A percentile compares a stretch with the other conserved stretches of the same genome.
Conservation (phyloP, 1,140 invertebrate species). For the Mycetomoellerius zeteki region DNA sequence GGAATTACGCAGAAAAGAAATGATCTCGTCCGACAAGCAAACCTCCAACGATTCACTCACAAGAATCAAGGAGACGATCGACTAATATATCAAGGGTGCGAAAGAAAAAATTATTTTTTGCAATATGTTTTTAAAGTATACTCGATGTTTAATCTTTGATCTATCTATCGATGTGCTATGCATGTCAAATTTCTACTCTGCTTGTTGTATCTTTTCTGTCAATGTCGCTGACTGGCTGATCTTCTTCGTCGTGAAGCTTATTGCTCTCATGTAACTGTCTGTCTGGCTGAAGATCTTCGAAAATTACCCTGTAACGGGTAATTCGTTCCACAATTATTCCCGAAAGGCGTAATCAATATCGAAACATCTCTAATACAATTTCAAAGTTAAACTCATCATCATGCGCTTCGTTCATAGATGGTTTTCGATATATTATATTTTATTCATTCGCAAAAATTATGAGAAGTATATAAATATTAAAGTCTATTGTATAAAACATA, state of each 20-base stretch:
- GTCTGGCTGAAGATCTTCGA: slow-evolving; percentile 60
- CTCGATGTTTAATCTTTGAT: slow-evolving; percentile 46
- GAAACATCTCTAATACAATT: neutral
- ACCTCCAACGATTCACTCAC: slow-evolving; percentile 31
- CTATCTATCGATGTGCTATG: slow-evolving; percentile 55
- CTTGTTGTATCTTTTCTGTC: slow-evolving; percentile 50
- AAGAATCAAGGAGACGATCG: slow-evolving; percentile 50
- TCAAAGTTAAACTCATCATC: slow-evolving; percentile 8
- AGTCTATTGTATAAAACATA: slow-evolving; percentile 35
- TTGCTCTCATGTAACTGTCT: slow-evolving; percentile 45
- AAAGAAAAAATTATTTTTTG: slow-evolving; percentile 15
- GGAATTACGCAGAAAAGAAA: slow-evolving; percentile 17
- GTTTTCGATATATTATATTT: slow-evolving; percentile 17
- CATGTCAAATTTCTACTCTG: slow-evolving; percentile 41
- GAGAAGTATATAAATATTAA: slow-evolving; percentile 21
- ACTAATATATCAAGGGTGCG: slow-evolving; percentile 17
- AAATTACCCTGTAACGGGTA: slow-evolving; percentile 59
- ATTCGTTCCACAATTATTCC: slow-evolving; percentile 36
- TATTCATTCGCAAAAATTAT: slow-evolving; percentile 5
- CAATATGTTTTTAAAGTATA: slow-evolving; percentile 15
- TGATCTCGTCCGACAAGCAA: slow-evolving; percentile 26
- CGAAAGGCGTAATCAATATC: slow-evolving; percentile 4
- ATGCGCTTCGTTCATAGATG: neutral
- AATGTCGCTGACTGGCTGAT: slow-evolving; percentile 66
- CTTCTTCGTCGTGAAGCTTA: slow-evolving; percentile 58